Conservation (phyloP, 2,113 vertebrate genomes). For the Lathamus discolor region DNA sequence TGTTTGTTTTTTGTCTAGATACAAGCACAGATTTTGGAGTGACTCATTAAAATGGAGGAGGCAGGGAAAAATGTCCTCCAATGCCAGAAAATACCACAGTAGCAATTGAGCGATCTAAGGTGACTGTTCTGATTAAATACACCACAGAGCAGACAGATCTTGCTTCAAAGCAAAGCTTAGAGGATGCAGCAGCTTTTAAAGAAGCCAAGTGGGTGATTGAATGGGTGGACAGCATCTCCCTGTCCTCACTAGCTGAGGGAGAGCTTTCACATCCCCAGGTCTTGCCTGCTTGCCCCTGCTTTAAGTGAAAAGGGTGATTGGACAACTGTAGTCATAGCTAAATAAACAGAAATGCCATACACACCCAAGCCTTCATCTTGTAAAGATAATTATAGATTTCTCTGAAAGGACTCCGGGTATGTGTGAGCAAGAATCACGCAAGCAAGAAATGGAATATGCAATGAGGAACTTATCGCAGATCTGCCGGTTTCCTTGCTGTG, state of each 20-base stretch:
- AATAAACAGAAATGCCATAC: constrained; percentile 29
- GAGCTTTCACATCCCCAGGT: not conserved
- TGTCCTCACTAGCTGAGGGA: not conserved
- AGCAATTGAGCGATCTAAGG: not conserved
- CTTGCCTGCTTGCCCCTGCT: not conserved
- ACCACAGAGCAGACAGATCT: not conserved
- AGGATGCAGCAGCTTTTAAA: not conserved
- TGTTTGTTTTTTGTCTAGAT: not conserved
- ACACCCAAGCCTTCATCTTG: not conserved
- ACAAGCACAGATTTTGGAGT: not conserved
- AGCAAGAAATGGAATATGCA: constrained; percentile 5
- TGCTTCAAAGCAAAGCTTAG: not conserved
- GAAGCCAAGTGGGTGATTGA: not conserved
- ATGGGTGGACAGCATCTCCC: not conserved
- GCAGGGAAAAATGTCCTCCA: not conserved
- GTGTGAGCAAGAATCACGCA: constrained; percentile 8
- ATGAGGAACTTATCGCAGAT: constrained; percentile 24
- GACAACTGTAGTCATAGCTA: not conserved
- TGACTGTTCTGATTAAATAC: not conserved
- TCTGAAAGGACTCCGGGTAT: constrained; percentile 14
- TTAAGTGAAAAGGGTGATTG: not conserved
- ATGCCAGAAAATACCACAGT: not conserved
- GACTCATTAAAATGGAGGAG: not conserved
- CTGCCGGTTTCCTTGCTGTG: not conserved
- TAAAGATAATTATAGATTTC: constrained; percentile 54